These are phyloP conservation scores for Melanargia galathea DNA, from an alignment of 2,888 invertebrate genomes.

Conservation along the genomic window DNA sequence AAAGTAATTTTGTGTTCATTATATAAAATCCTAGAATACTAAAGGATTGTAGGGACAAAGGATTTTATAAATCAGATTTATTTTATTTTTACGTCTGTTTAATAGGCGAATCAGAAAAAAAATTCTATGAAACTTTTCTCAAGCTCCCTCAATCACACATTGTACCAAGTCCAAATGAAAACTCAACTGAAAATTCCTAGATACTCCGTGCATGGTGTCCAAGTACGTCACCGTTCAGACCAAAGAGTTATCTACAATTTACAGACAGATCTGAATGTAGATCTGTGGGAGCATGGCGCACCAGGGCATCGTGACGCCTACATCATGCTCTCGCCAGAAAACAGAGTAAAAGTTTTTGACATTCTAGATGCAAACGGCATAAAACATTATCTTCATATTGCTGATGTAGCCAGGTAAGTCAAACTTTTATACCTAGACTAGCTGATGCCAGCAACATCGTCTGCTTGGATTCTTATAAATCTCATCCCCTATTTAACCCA, in stretches of 20 bases:
- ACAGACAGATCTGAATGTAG: conserved; percentile 46
- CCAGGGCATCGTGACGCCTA: conserved; percentile 47
- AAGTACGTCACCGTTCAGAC: conserved; percentile 41
- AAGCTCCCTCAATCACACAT: no score
- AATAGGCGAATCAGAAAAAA: no score
- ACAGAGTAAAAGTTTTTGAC: conserved; percentile 42
- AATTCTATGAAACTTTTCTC: no score
- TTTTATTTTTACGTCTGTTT: no score
- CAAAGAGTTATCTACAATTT: conserved; percentile 42
- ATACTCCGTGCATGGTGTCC: conserved; percentile 51
- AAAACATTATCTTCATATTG: conserved; percentile 48
- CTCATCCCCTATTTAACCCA: no score
- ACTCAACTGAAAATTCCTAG: conserved; percentile 38
- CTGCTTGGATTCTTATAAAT: no score
- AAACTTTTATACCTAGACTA: neutral
- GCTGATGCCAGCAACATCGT: no score
- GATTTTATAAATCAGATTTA: no score
- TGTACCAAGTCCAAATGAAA: no score
- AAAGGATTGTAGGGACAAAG: no score
- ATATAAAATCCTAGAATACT: no score
- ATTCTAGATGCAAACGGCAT: conserved; percentile 47
- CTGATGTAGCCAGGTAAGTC: conserved; percentile 55
- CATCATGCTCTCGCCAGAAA: conserved; percentile 53
- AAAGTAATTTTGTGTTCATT: no score
- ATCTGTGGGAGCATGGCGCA: conserved; percentile 54